Evolutionary conservation across 2,797 vertebrate genomes (phyloP), one percentile per base, ranked within the genome.

Genomic region (Premnoplex brunnescens): DNA sequence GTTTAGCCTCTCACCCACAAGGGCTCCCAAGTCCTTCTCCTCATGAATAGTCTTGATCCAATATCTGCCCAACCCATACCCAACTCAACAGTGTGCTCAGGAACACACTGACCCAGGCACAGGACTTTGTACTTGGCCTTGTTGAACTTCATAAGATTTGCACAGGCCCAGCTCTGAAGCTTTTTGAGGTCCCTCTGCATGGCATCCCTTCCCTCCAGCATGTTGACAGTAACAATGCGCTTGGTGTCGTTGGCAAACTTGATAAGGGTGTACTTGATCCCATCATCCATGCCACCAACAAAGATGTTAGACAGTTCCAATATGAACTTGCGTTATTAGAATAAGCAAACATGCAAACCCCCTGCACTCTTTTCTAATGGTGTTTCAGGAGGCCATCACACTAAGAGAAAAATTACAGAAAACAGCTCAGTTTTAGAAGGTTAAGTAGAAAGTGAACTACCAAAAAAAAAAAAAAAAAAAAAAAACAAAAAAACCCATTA

Each of bases 291-390:
- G 17, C 12, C 0, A 0, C 55, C 26, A 14, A 39, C 28, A 46
- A 51, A 71, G 37, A 20, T 4, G 10, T 20, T 71, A 19, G 71
- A 32, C 21, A 71, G 24, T 46, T 15, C 17, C n/a, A 27, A 30
- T 19, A 51, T 24, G 21, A 63, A 67, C 7, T 43, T 62, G 10
- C 20, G 58, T 55, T 73, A 85, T 39, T 68, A 77, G 74, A 44
- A 80, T 6, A 74, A 67, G 11, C 7, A 83, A 91, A 41, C 7
- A 51, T 15, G 51, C 23, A 79, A 66, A 78, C 69, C 26, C 4
- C 3, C 7, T 2, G 0, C 13, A 12, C 34, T 46, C 5, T 66
- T 88, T 79, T 36, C 66, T 55, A 68, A 67, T 0, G 0, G 7
- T 54, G 18, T 86, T 75, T 78, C 51, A 54, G 54, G 46, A 60